Evolutionary conservation across 2,113 vertebrate species (phyloP).

Genomic region (Theristicus caerulescens): DNA sequence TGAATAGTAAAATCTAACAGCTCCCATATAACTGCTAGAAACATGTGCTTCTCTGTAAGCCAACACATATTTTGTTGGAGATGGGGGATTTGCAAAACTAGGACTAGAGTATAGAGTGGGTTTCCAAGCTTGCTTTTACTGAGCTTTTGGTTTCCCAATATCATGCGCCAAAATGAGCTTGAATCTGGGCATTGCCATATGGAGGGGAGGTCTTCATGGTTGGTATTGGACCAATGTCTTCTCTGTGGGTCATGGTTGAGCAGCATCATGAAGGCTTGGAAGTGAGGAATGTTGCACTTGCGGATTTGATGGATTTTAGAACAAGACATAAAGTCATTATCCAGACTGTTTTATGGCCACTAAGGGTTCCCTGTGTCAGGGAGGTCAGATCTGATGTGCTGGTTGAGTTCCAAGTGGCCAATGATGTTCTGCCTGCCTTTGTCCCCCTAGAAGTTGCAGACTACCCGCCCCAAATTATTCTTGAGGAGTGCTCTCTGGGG

Average conservation of each 20-base stretch:
- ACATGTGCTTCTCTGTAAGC: background rate
- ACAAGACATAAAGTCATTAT: background rate
- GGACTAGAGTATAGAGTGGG: background rate
- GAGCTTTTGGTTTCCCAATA: background rate
- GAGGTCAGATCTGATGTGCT: background rate
- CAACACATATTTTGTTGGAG: background rate
- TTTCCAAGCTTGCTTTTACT: background rate
- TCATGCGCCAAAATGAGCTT: background rate
- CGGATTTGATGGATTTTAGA: background rate
- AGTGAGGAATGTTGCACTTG: background rate
- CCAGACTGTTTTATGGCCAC: background rate
- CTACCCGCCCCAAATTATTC: background rate
- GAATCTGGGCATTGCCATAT: background rate
- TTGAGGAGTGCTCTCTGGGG: background rate
- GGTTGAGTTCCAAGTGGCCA: background rate
- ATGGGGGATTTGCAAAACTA: background rate
- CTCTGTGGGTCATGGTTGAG: background rate
- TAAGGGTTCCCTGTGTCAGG: background rate
- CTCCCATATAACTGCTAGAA: background rate
- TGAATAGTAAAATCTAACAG: slow-evolving; percentile 42
- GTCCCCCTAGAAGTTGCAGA: background rate
- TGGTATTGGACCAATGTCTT: background rate
- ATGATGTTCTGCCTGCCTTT: background rate
- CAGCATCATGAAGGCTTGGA: background rate
- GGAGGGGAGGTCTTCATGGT: background rate